phyloP scores from a whole-genome alignment of 2,113 vertebrate genomes.

The Leucosticte australis region DNA sequence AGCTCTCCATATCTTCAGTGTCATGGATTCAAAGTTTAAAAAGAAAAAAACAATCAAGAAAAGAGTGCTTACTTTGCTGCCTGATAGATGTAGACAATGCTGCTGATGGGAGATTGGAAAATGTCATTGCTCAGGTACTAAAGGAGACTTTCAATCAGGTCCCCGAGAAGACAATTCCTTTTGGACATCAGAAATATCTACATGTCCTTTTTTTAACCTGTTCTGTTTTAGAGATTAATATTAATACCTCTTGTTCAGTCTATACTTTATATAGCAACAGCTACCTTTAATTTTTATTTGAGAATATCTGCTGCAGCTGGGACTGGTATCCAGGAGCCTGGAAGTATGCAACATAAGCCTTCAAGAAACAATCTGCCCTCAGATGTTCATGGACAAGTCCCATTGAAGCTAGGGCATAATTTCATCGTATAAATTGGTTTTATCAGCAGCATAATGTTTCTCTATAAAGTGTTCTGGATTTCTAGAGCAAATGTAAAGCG shows the following conservation, averaged over 20 bases:
- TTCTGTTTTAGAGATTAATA: neutral
- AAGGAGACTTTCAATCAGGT: neutral
- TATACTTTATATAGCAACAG: neutral
- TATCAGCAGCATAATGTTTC: constrained; percentile 36
- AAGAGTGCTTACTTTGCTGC: neutral
- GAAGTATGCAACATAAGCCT: neutral
- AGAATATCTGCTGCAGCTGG: neutral
- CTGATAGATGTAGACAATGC: neutral
- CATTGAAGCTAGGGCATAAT: neutral
- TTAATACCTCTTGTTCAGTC: neutral
- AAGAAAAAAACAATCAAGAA: neutral
- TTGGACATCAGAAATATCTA: neutral
- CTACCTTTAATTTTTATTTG: neutral
- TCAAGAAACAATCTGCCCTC: neutral
- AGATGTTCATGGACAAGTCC: neutral
- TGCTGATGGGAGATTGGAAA: neutral
- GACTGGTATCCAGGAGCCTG: neutral
- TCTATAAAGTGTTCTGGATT: neutral
- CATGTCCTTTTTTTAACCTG: neutral
- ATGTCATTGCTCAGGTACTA: neutral
- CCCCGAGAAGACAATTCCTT: neutral
- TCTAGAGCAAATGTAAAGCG: constrained; percentile 3
- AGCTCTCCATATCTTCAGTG: neutral
- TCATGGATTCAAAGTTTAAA: neutral
- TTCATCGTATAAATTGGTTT: constrained; percentile 9